Evolutionary conservation across 1,140 invertebrate genomes (phyloP), one percentile per base, ranked within the genome.

Genomic region (Drosophila leontia): DNA sequence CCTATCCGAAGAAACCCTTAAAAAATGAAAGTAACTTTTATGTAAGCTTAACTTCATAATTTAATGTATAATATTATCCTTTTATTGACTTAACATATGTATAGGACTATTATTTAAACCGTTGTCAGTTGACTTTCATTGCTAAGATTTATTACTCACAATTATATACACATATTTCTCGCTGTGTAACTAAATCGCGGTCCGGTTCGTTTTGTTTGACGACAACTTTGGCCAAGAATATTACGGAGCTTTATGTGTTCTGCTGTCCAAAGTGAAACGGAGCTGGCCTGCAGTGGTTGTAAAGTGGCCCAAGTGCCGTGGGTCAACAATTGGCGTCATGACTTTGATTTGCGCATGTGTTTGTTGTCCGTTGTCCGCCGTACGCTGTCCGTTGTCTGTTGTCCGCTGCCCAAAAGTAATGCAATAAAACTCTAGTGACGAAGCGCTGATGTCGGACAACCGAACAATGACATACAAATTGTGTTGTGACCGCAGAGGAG

Each of bases 291-390:
- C 63, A 78, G 74, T 59, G 72, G 45, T 47, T 87, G 60, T 67
- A 47, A 65, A 82, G 76, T 72, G 85, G 76, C 61, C 50, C 50
- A 76, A 78, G 77, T 88, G 69, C 42, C 68, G 56, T 78, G 82
- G 84, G 84, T 87, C 77, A 84, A 77, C 72, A 76, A 78, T 84
- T 80, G 69, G 69, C 59, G 41, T 84, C 77, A 62, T 87, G 84
- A 75, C 80, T 80, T 80, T 88, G 80, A 87, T 87, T 87, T 87
- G 64, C 74, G 48, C 85, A 80, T 88, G 84, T 80, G 77, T 58
- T 78, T 71, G 71, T 74, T 78, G 57, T 35, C 42, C 34, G 4
- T 3, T 19, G 34, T 37, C 51, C 32, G 12, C 1, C 7, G 50
- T 4, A 11, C 50, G 0, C 0, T 13, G 50, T 53, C 50, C 50